These are phyloP conservation scores for Empidonax alnorum DNA, from an alignment of 2,113 vertebrate species.

Conservation along the genomic window DNA sequence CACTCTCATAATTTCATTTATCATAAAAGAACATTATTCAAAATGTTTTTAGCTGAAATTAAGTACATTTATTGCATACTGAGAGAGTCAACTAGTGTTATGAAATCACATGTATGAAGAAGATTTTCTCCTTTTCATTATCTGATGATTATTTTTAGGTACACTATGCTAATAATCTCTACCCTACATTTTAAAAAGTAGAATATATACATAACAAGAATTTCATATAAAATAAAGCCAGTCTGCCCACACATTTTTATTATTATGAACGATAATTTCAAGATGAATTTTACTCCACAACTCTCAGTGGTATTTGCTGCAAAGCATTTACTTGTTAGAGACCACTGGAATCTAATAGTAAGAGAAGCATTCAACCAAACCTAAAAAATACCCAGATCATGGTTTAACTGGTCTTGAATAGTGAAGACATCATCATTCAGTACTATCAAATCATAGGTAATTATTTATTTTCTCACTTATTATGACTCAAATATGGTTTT, in stretches of 20 bases:
- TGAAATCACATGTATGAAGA: not conserved
- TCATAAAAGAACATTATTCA: not conserved
- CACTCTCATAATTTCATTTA: not conserved
- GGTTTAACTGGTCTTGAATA: not conserved
- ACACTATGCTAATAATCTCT: not conserved
- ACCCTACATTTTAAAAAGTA: not conserved
- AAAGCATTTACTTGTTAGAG: not conserved
- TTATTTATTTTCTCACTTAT: not conserved
- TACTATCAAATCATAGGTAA: not conserved
- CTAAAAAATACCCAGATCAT: not conserved
- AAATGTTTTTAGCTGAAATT: not conserved
- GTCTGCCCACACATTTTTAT: not conserved
- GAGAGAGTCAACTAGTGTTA: not conserved
- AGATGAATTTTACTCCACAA: accelerated
- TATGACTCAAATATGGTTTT: not conserved
- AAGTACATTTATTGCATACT: not conserved
- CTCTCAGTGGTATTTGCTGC: not conserved
- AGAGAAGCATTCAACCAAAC: not conserved
- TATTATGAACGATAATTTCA: not conserved
- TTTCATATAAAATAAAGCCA: not conserved
- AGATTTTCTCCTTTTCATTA: not conserved
- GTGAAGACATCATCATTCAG: not conserved
- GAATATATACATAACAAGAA: not conserved
- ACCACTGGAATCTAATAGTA: not conserved
- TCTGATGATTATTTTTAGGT: not conserved